Evolutionary conservation across 2,113 vertebrate species (phyloP).

Genomic region (Lepidothrix coronata): DNA sequence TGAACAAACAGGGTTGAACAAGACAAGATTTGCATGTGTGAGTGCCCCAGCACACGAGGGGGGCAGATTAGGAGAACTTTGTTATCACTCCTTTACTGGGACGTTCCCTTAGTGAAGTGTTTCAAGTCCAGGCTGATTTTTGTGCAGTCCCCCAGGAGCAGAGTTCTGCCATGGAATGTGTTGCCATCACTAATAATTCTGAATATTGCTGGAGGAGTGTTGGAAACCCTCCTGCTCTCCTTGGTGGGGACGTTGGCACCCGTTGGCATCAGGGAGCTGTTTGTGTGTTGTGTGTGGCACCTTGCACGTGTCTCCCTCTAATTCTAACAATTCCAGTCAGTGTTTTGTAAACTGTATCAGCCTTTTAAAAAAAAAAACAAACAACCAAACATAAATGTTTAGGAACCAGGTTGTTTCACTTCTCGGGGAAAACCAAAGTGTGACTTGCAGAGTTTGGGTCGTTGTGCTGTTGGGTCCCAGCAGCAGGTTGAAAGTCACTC

Average conservation of each 20-base stretch:
- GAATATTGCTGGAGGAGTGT: not conserved
- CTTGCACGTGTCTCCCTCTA: accelerated
- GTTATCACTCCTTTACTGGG: not conserved
- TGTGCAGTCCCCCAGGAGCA: not conserved
- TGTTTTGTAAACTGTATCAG: not conserved
- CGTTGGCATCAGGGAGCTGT: accelerated
- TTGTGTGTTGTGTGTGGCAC: not conserved
- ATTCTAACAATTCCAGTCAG: not conserved
- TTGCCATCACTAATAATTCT: not conserved
- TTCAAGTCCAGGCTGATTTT: not conserved
- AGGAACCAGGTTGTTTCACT: not conserved
- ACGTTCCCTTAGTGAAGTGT: not conserved
- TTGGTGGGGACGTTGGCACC: accelerated
- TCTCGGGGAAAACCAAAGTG: not conserved
- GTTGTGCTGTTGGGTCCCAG: not conserved
- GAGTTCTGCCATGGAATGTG: not conserved
- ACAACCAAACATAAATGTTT: not conserved
- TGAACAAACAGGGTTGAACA: constrained; percentile 1
- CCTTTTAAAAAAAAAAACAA: not conserved
- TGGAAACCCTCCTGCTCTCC: not conserved
- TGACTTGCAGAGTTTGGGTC: not conserved
- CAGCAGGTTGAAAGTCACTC: not conserved
- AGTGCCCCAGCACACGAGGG: not conserved
- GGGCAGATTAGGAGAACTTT: not conserved
- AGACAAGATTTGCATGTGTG: not conserved